Percentiles rank a stretch among this genome's conserved stretches.
These are phyloP conservation scores for Zaprionus lachaisei DNA, from an alignment of 1,140 invertebrate species.

Conservation along the genomic window DNA sequence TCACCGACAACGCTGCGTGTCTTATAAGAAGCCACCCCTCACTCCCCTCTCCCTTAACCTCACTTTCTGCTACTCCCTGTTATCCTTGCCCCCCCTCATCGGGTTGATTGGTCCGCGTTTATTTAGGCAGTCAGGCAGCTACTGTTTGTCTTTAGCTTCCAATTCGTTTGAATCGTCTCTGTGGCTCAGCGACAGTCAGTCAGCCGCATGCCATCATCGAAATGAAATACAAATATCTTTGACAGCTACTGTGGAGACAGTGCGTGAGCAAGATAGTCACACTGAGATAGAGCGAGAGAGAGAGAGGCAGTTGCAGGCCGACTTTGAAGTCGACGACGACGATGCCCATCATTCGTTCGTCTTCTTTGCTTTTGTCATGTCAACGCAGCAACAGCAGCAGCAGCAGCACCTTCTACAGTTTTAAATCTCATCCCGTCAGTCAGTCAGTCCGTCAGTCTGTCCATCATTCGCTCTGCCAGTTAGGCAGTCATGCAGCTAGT, in stretches of 20 bases:
- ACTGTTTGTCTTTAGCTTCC: constrained; percentile 77
- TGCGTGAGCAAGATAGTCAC: constrained; percentile 16
- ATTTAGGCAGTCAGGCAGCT: constrained; percentile 72
- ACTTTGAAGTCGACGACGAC: constrained; percentile 70
- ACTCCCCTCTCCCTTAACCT: not conserved
- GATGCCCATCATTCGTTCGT: constrained; percentile 8
- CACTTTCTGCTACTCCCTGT: not conserved
- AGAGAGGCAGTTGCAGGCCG: constrained; percentile 37
- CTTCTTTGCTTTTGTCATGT: constrained; percentile 49
- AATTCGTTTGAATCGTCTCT: constrained; percentile 64
- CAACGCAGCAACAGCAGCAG: constrained; percentile 20
- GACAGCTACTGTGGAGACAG: constrained; percentile 70
- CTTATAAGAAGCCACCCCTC: constrained; percentile 33
- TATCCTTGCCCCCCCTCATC: not conserved
- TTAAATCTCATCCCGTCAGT: constrained; percentile 43
- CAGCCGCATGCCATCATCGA: constrained; percentile 61
- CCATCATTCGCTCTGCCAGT: constrained; percentile 9
- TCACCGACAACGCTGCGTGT: constrained; percentile 56
- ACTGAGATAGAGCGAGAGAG: not conserved
- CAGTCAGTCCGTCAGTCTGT: not conserved
- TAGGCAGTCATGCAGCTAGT: constrained; percentile 14
- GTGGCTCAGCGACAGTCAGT: constrained; percentile 62
- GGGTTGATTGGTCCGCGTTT: constrained; percentile 65
- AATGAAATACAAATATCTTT: constrained; percentile 81
- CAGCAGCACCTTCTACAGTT: constrained; percentile 6